These are phyloP conservation scores for Drosophila recens DNA, from an alignment of 2,888 invertebrate species.

Conservation along the genomic window DNA sequence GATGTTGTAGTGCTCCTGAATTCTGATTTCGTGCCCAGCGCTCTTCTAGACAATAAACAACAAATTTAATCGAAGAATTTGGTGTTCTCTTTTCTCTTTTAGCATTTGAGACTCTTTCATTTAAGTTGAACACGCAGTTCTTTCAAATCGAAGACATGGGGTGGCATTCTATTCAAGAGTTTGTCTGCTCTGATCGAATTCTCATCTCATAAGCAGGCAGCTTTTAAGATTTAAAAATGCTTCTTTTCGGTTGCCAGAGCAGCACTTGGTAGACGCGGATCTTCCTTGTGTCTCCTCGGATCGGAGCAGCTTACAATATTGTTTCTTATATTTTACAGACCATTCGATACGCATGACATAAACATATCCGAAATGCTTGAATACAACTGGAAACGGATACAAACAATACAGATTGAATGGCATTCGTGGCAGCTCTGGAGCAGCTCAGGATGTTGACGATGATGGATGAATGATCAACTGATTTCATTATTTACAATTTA, in stretches of 20 bases:
- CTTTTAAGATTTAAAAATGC: background rate
- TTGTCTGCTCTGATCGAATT: background rate
- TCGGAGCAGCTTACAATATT: background rate
- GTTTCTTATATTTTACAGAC: background rate
- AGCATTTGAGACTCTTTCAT: no score
- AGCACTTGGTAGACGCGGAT: no score
- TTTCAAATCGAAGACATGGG: no score
- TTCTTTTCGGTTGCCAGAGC: background rate
- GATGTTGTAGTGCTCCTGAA: no score
- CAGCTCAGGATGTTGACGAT: background rate
- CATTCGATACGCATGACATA: background rate
- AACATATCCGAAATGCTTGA: background rate
- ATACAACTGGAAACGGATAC: background rate
- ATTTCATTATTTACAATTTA: slow-evolving; percentile 34
- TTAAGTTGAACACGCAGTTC: no score
- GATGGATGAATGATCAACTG: background rate
- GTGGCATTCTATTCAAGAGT: no score
- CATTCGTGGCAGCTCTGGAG: background rate
- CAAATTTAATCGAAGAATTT: no score
- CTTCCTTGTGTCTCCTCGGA: background rate
- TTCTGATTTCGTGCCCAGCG: no score
- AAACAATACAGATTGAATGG: no score
- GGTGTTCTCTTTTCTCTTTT: no score
- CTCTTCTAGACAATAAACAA: no score
- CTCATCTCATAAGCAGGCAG: background rate